Percentiles rank a stretch among this genome's conserved stretches.
phyloP scores from a whole-genome alignment of 2,888 invertebrate genomes.

The Clostera curtula region DNA sequence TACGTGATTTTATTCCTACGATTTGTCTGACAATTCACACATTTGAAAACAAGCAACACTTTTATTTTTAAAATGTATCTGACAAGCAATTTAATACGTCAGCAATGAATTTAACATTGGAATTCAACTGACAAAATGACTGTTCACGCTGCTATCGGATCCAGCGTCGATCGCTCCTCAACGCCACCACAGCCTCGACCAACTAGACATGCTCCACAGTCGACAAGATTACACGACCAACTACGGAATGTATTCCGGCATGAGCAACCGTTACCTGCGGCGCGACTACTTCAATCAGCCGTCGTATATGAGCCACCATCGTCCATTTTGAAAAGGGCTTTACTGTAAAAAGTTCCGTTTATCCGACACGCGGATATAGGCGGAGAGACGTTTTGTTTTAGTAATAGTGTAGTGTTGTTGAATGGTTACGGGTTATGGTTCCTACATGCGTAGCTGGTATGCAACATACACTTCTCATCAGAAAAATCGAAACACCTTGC shows the following conservation, averaged over 20 bases:
- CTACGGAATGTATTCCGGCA: constrained; percentile 41
- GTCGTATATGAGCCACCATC: constrained; percentile 56
- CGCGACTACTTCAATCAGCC: constrained; percentile 59
- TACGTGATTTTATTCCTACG: too few species aligned
- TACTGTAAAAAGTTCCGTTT: constrained; percentile 70
- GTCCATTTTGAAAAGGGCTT: constrained; percentile 71
- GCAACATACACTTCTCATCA: too few species aligned
- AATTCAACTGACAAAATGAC: constrained; percentile 8
- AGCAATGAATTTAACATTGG: too few species aligned
- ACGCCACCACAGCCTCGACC: constrained; percentile 66
- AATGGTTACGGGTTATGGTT: constrained; percentile 35
- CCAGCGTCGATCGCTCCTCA: constrained; percentile 42
- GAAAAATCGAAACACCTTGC: too few species aligned
- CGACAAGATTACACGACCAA: constrained; percentile 52
- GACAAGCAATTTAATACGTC: too few species aligned
- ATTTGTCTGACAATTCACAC: too few species aligned
- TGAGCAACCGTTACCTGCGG: constrained; percentile 41
- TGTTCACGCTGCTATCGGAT: constrained; percentile 58
- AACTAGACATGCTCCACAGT: constrained; percentile 62
- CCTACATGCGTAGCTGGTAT: constrained; percentile 16
- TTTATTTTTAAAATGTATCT: too few species aligned
- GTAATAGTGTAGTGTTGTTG: constrained; percentile 37
- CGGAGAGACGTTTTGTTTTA: constrained; percentile 44
- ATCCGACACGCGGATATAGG: constrained; percentile 60
- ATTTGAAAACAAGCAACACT: too few species aligned